Conservation (phyloP, 2,113 vertebrate genomes). For the Shinisaurus crocodilurus region DNA sequence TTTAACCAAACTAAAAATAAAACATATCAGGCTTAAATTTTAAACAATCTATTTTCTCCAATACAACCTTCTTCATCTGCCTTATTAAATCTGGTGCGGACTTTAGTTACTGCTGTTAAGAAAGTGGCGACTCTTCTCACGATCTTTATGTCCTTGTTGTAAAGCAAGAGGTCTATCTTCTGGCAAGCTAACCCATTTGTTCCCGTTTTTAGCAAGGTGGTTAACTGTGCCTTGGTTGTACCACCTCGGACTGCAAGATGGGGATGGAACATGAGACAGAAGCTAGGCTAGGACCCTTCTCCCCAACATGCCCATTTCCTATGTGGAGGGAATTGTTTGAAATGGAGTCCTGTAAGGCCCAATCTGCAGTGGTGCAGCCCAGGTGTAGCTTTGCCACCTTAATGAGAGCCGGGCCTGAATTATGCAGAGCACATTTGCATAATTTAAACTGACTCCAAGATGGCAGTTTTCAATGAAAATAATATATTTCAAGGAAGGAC, state of each 20-base stretch:
- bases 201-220: not conserved
- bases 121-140: no score
- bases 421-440: not conserved
- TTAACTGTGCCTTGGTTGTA: not conserved
- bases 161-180: no score
- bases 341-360: not conserved
- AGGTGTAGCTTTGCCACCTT: not conserved
- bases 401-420: not conserved
- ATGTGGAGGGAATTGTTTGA: not conserved
- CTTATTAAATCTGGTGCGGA: no score
- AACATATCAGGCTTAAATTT: no score
- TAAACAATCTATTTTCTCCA: no score
- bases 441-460: not conserved
- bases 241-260: not conserved
- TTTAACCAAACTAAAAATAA: no score
- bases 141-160: no score
- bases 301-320: not conserved
- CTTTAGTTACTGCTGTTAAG: no score
- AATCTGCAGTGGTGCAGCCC: not conserved
- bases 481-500: not conserved
- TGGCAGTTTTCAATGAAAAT: not conserved
- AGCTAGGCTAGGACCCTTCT: not conserved
- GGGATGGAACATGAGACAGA: not conserved
- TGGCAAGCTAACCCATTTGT: no score
- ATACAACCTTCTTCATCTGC: no score